Conservation (phyloP, 2,113 vertebrate species). For the Onychorhynchus coronatus region DNA sequence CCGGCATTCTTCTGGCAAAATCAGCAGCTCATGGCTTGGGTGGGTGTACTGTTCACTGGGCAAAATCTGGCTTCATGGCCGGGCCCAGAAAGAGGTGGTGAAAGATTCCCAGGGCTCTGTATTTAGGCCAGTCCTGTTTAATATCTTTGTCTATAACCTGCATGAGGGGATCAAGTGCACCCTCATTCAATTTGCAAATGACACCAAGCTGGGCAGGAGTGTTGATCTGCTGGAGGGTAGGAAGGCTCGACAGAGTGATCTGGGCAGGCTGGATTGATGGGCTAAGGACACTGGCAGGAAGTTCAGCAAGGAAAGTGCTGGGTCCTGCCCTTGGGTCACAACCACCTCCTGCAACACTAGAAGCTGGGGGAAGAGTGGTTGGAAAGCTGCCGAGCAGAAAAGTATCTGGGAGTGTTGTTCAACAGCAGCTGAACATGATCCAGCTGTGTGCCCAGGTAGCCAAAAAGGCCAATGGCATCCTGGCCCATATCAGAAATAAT, state of each 20-base stretch:
- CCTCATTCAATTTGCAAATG: not conserved
- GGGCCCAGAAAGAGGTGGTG: no score
- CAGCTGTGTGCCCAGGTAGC: not conserved
- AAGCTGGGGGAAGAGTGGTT: not conserved
- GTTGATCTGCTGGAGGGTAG: not conserved
- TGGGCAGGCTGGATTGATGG: not conserved
- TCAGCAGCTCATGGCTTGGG: rapidly evolving
- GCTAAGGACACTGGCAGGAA: not conserved
- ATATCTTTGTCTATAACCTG: not conserved
- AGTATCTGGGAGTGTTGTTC: not conserved
- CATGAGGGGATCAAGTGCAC: not conserved
- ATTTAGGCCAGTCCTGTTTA: not conserved
- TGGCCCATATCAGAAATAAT: not conserved
- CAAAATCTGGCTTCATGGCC: not conserved
- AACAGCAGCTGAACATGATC: not conserved
- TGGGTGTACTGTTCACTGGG: not conserved
- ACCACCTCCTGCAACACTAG: not conserved
- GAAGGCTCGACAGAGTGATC: not conserved
- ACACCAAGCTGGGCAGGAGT: not conserved
- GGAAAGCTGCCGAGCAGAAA: not conserved
- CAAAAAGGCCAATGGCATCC: not conserved
- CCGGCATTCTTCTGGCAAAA: not conserved
- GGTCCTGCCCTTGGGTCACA: not conserved
- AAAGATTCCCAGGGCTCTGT: not conserved
- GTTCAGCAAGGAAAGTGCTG: not conserved